Evolutionary conservation across 1,140 invertebrate species (phyloP).

Genomic region (Ridgeia piscesae): DNA sequence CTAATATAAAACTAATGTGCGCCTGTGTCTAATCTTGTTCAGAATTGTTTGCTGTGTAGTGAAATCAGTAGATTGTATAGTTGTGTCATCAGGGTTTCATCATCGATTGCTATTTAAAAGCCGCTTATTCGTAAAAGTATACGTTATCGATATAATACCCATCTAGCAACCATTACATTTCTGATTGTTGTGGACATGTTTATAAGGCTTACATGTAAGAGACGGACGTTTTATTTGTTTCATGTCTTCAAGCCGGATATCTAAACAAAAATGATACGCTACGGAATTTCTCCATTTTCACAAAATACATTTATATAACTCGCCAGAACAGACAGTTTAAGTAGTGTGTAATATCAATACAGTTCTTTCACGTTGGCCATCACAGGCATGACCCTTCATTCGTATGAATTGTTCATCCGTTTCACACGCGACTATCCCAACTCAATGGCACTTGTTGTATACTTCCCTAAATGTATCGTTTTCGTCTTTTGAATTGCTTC

Average conservation of each 20-base stretch:
- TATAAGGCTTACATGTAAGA: background rate
- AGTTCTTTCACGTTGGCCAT: background rate
- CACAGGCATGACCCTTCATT: background rate
- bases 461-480: too few species aligned
- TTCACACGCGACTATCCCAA: background rate
- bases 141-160: background rate
- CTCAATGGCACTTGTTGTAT: too few species aligned
- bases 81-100: background rate
- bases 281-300: background rate
- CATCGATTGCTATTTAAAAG: background rate
- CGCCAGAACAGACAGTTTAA: too few species aligned
- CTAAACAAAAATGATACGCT: background rate
- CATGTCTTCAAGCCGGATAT: background rate
- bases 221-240: background rate
- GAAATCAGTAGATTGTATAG: background rate
- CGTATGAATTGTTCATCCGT: background rate
- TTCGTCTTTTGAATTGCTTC: too few species aligned
- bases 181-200: background rate
- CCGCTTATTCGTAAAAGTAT: background rate
- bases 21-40: background rate
- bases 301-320: too few species aligned
- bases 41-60: background rate
- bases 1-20: background rate
- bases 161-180: background rate
- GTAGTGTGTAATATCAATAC: background rate